These are phyloP conservation scores for Hucho hucho DNA, from an alignment of 2,113 vertebrate species.

Conservation along the genomic window DNA sequence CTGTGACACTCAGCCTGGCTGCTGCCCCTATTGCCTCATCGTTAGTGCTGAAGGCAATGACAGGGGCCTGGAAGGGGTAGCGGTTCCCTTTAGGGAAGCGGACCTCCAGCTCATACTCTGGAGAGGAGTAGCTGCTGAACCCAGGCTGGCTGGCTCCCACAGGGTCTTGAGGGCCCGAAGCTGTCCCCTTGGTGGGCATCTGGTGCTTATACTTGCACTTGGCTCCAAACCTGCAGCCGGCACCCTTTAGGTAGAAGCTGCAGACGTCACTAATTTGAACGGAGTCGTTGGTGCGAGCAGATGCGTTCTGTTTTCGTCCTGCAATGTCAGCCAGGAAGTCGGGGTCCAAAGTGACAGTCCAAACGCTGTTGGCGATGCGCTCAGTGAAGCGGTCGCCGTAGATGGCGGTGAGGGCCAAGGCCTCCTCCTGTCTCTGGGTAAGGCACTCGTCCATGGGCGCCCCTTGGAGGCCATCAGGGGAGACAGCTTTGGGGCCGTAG, in stretches of 20 bases:
- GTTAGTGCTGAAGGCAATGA: constrained; percentile 91
- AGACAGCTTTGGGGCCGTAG: constrained; percentile 75
- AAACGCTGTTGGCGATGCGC: constrained; percentile 86
- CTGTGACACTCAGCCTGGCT: constrained; percentile 84
- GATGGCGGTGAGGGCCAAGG: constrained; percentile 88
- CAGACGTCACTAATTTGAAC: constrained; percentile 71
- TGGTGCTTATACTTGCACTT: constrained; percentile 90
- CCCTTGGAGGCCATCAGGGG: constrained; percentile 54
- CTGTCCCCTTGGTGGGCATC: constrained; percentile 62
- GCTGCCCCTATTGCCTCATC: constrained; percentile 80
- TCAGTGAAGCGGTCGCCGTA: constrained; percentile 90
- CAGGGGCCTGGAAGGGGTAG: constrained; percentile 89
- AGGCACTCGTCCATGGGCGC: constrained; percentile 80
- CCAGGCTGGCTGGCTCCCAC: constrained; percentile 67
- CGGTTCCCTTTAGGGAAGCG: constrained; percentile 87
- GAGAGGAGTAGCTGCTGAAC: constrained; percentile 74
- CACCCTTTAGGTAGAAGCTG: constrained; percentile 84
- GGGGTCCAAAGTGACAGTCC: constrained; percentile 85
- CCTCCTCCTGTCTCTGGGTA: constrained; percentile 87
- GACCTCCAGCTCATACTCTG: constrained; percentile 87
- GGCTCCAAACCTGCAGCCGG: constrained; percentile 84
- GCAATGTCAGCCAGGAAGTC: constrained; percentile 32
- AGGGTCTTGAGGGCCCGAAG: constrained; percentile 24
- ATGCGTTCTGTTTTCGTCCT: constrained; percentile 39
- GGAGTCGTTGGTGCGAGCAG: constrained; percentile 23